These are phyloP conservation scores for Heteromurus nitidus DNA, from an alignment of 2,888 invertebrate species.

Conservation along the genomic window DNA sequence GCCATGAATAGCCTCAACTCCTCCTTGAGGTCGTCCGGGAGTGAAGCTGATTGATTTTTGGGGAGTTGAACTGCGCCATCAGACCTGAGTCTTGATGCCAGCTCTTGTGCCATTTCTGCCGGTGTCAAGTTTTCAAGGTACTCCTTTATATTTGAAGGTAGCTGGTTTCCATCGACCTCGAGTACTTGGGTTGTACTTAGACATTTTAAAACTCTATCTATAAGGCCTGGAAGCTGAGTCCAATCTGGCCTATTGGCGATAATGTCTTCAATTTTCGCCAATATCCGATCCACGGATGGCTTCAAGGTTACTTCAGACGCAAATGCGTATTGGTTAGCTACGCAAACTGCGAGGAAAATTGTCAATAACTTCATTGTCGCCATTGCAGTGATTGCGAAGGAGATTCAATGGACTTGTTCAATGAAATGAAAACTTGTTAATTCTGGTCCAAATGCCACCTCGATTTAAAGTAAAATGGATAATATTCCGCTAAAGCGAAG, in stretches of 20 bases:
- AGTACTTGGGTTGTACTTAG: neutral
- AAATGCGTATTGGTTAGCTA: neutral
- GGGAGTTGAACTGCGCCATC: conserved; percentile 1
- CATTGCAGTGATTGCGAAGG: neutral
- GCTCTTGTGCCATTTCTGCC: neutral
- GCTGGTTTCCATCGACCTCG: neutral
- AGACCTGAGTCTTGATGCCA: neutral
- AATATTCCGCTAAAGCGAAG: neutral
- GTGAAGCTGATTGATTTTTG: neutral
- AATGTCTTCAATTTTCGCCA: neutral
- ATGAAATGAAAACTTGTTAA: neutral
- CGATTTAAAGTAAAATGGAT: neutral
- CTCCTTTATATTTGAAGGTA: neutral
- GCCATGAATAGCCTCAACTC: conserved; percentile 25
- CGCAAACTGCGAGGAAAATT: neutral
- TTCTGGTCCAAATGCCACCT: neutral
- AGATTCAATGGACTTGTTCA: neutral
- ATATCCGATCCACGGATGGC: neutral
- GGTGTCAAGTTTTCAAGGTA: conserved; percentile 11
- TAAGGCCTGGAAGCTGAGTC: conserved; percentile 8
- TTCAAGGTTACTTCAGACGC: neutral
- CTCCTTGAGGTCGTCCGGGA: neutral
- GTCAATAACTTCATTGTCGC: neutral
- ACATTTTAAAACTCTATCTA: neutral
- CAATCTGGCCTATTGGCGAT: neutral